phyloP scores from a whole-genome alignment of 2,113 vertebrate genomes.

The Setophaga kirtlandii region DNA sequence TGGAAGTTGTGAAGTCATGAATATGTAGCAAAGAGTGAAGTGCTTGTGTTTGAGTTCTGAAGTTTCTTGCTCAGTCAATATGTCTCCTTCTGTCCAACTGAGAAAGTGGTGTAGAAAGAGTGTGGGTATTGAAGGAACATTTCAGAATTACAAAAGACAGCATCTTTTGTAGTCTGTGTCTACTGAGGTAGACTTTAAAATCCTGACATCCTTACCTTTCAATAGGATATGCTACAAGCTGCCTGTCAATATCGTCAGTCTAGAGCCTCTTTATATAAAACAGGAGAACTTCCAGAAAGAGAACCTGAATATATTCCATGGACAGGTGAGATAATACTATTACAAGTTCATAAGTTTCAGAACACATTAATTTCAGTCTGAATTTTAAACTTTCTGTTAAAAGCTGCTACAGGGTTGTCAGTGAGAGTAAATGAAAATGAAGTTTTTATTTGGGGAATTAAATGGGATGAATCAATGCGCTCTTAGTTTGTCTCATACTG shows the following conservation, averaged over 20 bases:
- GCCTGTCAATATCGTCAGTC: slow-evolving; percentile 88
- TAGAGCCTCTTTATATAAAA: slow-evolving; percentile 83
- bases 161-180: background rate
- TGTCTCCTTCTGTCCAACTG: background rate
- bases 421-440: background rate
- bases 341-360: background rate
- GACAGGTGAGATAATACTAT: slow-evolving; percentile 83
- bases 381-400: background rate
- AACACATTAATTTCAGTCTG: background rate
- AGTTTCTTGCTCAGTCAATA: background rate
- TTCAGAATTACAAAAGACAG: background rate
- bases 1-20: background rate
- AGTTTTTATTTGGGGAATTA: background rate
- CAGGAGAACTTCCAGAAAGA: slow-evolving; percentile 71
- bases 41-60: background rate
- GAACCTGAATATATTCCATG: slow-evolving; percentile 93
- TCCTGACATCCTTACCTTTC: background rate
- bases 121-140: background rate
- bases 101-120: background rate
- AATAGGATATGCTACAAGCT: slow-evolving; percentile 90
- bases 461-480: background rate
- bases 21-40: background rate
- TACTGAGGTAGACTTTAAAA: background rate
- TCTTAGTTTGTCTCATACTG: background rate
- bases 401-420: background rate